Evolutionary conservation across 2,113 vertebrate species (phyloP), one percentile per base, ranked within the genome.

Genomic region (Talpa occidentalis): DNA sequence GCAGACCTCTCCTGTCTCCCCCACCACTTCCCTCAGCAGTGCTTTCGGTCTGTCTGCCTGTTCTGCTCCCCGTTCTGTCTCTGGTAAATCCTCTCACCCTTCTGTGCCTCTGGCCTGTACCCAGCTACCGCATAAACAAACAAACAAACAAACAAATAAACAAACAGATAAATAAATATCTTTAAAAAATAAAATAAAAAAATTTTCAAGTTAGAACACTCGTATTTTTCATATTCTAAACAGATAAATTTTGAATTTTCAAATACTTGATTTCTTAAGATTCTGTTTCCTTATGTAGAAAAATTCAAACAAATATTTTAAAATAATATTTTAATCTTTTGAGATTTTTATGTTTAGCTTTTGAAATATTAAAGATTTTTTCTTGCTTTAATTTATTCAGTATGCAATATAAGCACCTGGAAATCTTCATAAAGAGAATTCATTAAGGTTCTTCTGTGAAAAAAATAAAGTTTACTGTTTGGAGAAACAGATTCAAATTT

Each of bases 381-480:
- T 95, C 60, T 74, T 56, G 10, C 59, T 83, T 91, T 91, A 86
- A 64, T 66, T 78, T 92, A 78, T 40, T 83, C 28, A 73, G 80
- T 78, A 70, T 93, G 6, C 6, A 93, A 56, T 30, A 59, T 76
- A 78, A 90, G 14, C 64, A 94, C 91, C 86, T 97, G 86, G 62
- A 96, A 93, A 82, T 89, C 83, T 94, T 79, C 93, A 28, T 69
- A 62, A 76, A 86, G 24, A 91, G 12, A 11, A 79, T 10, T 90
- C 59, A 91, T 91, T 93, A 94, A 62, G 26, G 91, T 89, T 86
- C 7, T 89, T 62, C 74, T 95, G 44, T 86, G 59, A 88, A 42
- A 80, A 88, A 83, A 88, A 90, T 77, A 85, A 78, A 81, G 78
- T 26, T 64, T 54, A 42, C 21, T 90, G 1, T 82, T 93, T 93